Evolutionary conservation across 2,797 vertebrate species (phyloP), one percentile per base, ranked within the genome.

Genomic region (Pteropus rufus): DNA sequence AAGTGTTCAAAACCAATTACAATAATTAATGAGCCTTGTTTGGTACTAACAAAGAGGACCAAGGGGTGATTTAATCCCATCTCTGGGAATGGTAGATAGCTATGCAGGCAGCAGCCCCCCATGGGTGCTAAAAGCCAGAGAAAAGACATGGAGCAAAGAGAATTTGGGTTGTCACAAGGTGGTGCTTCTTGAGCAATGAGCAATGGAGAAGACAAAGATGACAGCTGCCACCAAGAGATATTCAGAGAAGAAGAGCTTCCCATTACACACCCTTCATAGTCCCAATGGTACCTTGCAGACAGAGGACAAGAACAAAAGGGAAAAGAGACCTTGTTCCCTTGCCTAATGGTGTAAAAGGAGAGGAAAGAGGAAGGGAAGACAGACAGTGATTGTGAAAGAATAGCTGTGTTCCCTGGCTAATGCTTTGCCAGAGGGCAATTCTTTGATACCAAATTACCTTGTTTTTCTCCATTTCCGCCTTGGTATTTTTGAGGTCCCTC

Each of bases 1-100:
- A 85, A 93, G 82, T 62, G 44, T 76, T 95, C 46, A 46, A 64
- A 94, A 75, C 60, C 60, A 85, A 83, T 88, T 54, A 54, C 1
- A 79, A 64, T 64, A 91, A 75, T 88, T 69, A 77, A 79, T 29
- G 73, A 91, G 73, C 56, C 29, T 70, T 76, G n/a, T 79, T 83
- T 31, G 69, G 67, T 41, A 52, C 36, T 60, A 58, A 56, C 87
- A 67, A 58, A 83, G 41, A 93, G 91, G 84, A 91, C n/a, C 52
- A 62, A 54, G 31, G n/a, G 23, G 3, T 80, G 85, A 89, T 77
- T 31, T 36, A 76, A 86, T 92, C 64, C 26, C 8, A 3, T 49
- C n/a, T 75, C 77, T 88, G 83, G 44, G 69, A 93, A 82, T 5
- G 56, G 44, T 67, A 77, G 39, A 14, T 1, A 31, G 29, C 67